A percentile compares a stretch with the other conserved stretches of the same genome.
These are phyloP conservation scores for Gyrodactylus bullatarudis DNA, from an alignment of 1,140 invertebrate genomes.

Conservation along the genomic window DNA sequence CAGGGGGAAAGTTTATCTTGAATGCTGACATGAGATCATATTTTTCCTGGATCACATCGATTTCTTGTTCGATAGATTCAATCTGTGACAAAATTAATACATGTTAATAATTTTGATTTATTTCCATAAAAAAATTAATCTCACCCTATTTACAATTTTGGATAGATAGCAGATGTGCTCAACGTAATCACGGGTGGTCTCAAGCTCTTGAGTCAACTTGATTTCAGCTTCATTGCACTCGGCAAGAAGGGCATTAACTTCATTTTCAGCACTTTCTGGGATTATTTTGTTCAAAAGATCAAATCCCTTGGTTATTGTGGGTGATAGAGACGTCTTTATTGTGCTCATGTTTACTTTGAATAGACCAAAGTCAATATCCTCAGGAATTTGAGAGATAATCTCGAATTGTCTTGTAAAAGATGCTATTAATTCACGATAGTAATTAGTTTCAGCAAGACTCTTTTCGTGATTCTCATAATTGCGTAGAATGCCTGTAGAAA, in stretches of 20 bases:
- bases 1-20: conserved; percentile 27
- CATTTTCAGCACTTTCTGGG: conserved; percentile 25
- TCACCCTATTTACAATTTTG: conserved; percentile 23
- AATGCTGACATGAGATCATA: conserved; percentile 36
- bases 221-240: conserved; percentile 28
- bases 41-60: conserved; percentile 34
- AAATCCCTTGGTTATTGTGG: conserved; percentile 31
- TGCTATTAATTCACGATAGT: conserved; percentile 16
- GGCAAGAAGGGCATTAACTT: conserved; percentile 26
- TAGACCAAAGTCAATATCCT: conserved; percentile 29
- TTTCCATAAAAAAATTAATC: no score
- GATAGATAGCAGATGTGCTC: conserved; percentile 33
- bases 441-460: conserved; percentile 14
- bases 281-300: conserved; percentile 23
- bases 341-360: conserved; percentile 31
- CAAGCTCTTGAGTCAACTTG: conserved; percentile 28
- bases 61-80: conserved; percentile 27
- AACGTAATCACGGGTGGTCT: conserved; percentile 31
- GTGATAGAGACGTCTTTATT: conserved; percentile 33
- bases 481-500: background rate
- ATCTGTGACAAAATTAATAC: no score
- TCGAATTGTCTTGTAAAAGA: conserved; percentile 16
- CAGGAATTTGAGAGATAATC: conserved; percentile 26
- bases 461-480: background rate
- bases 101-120: no score